Conservation (phyloP, 2,113 vertebrate genomes). For the Rhombomys opimus region DNA sequence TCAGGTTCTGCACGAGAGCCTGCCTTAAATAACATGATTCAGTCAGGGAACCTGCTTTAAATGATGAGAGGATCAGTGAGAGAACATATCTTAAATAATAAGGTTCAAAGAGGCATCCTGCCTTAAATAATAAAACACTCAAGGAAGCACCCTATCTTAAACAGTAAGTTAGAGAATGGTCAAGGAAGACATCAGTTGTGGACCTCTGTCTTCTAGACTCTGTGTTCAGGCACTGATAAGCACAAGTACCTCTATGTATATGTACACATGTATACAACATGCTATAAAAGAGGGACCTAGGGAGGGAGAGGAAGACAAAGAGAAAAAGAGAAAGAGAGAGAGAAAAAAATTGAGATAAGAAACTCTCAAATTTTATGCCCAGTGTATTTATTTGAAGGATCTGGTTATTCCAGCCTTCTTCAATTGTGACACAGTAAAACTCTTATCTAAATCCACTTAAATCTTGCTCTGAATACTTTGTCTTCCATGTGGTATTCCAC, state of each 20-base stretch:
- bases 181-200: not conserved
- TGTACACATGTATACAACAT: no score
- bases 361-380: not conserved
- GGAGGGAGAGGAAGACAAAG: not conserved
- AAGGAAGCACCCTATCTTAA: not conserved
- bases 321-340: not conserved
- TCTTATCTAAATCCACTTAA: not conserved
- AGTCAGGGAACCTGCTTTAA: not conserved
- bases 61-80: not conserved
- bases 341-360: not conserved
- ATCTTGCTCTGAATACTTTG: conserved; percentile 38
- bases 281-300: not conserved
- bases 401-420: not conserved
- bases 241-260: no score
- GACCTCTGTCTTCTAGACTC: not conserved
- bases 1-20: not conserved
- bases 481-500: conserved; percentile 18
- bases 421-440: not conserved
- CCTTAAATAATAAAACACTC: no score
- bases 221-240: not conserved
- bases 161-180: not conserved
- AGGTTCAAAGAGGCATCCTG: not conserved
- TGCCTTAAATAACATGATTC: not conserved
- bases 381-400: not conserved
- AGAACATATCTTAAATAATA: not conserved